Evolutionary conservation across 2,113 vertebrate genomes (phyloP).

Genomic region (Erinaceus europaeus): DNA sequence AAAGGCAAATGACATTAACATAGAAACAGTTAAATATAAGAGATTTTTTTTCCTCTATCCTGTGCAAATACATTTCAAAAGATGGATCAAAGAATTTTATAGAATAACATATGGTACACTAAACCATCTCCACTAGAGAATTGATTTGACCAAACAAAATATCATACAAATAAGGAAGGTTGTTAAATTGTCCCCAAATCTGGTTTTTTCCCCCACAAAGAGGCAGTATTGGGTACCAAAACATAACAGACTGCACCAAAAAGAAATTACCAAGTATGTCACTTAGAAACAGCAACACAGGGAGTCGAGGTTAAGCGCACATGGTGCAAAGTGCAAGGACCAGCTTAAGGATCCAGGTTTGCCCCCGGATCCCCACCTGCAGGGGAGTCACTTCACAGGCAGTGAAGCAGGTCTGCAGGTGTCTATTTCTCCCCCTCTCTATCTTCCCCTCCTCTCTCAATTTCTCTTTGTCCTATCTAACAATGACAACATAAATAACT

Average conservation of each 20-base stretch:
- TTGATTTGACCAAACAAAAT: neutral
- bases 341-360: too few relatives aligned
- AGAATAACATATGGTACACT: neutral
- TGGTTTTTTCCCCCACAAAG: too few relatives aligned
- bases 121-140: neutral
- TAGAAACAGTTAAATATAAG: neutral
- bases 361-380: too few relatives aligned
- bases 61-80: conserved; percentile 34
- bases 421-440: too few relatives aligned
- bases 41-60: neutral
- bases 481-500: too few relatives aligned
- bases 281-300: neutral
- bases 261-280: neutral
- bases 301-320: too few relatives aligned
- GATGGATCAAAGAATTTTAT: conserved; percentile 1
- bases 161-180: neutral
- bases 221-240: neutral
- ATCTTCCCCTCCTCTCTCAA: too few relatives aligned
- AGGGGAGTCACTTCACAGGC: too few relatives aligned
- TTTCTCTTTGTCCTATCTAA: too few relatives aligned
- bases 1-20: neutral
- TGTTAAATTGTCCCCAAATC: neutral
- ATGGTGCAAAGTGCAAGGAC: too few relatives aligned
- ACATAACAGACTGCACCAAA: neutral
- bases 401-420: too few relatives aligned